Percentiles rank a stretch among this genome's conserved stretches.
Conservation (phyloP, 2,797 vertebrate species). For the Catostomus latipinnis region DNA sequence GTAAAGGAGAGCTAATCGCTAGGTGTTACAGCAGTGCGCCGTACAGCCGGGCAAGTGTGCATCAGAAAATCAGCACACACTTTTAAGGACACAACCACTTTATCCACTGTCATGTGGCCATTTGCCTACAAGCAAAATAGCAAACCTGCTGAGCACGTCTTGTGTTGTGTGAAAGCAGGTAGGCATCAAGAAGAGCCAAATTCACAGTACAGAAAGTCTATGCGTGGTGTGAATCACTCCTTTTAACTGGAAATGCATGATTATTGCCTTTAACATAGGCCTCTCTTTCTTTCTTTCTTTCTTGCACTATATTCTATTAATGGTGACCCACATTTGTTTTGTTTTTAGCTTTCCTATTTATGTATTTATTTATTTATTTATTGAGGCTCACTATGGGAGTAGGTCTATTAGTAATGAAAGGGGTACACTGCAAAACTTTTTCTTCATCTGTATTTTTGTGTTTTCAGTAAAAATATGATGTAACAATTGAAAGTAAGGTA, state of each 20-base stretch:
- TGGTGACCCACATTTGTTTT: not conserved
- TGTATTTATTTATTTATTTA: constrained; percentile 58
- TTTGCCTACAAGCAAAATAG: not conserved
- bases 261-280: constrained; percentile 25
- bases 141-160: constrained; percentile 27
- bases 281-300: constrained; percentile 13
- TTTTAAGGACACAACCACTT: constrained; percentile 31
- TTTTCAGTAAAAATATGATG: no score
- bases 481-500: no score
- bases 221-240: constrained; percentile 11
- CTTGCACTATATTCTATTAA: not conserved
- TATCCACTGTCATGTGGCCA: constrained; percentile 21
- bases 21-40: constrained; percentile 11
- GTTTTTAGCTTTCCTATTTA: not conserved
- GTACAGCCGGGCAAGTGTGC: not conserved
- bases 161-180: not conserved
- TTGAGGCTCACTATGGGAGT: constrained; percentile 24
- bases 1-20: constrained; percentile 49
- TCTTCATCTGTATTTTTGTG: no score
- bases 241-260: constrained; percentile 10
- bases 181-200: not conserved
- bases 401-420: constrained; percentile 1
- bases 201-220: constrained; percentile 1
- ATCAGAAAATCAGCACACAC: constrained; percentile 13
- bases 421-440: not conserved